Percentiles rank a stretch among this genome's conserved stretches.
These are phyloP conservation scores for Phaedon cochleariae DNA, from an alignment of 2,888 invertebrate species.

Conservation along the genomic window DNA sequence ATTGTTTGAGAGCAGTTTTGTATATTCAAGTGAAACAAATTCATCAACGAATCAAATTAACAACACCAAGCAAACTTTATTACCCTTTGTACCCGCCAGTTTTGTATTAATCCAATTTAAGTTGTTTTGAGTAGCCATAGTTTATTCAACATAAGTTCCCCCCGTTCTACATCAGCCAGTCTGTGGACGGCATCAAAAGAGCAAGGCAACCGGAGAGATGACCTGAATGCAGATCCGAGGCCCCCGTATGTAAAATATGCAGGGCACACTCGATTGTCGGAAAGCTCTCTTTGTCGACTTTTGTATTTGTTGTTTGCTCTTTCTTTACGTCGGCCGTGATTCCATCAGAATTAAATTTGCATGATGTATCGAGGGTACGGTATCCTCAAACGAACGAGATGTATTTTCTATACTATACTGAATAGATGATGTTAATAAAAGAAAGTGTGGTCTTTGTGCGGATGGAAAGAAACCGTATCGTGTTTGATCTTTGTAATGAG, in stretches of 20 bases:
- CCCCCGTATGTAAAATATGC: conserved; percentile 57
- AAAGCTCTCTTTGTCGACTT: conserved; percentile 53
- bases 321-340: conserved; percentile 55
- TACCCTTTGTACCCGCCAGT: conserved; percentile 4
- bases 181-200: conserved; percentile 57
- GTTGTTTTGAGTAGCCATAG: conserved; percentile 40
- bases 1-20: no score
- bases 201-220: conserved; percentile 57
- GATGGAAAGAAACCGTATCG: not conserved
- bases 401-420: conserved; percentile 32
- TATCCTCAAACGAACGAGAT: conserved; percentile 36
- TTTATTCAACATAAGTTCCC: conserved; percentile 38
- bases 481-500: not conserved
- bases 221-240: conserved; percentile 60
- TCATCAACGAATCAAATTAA: not conserved
- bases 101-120: conserved; percentile 37
- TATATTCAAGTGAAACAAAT: not conserved
- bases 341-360: conserved; percentile 57
- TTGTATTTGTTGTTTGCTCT: conserved; percentile 54
- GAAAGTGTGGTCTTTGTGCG: conserved; percentile 20
- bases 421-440: conserved; percentile 35
- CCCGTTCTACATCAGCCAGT: conserved; percentile 29
- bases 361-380: conserved; percentile 48
- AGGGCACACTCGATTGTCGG: conserved; percentile 50
- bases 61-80: not conserved